Evolutionary conservation across 2,113 vertebrate species (phyloP), one percentile per base, ranked within the genome.

Genomic region (Tenebrosternarchus preto): DNA sequence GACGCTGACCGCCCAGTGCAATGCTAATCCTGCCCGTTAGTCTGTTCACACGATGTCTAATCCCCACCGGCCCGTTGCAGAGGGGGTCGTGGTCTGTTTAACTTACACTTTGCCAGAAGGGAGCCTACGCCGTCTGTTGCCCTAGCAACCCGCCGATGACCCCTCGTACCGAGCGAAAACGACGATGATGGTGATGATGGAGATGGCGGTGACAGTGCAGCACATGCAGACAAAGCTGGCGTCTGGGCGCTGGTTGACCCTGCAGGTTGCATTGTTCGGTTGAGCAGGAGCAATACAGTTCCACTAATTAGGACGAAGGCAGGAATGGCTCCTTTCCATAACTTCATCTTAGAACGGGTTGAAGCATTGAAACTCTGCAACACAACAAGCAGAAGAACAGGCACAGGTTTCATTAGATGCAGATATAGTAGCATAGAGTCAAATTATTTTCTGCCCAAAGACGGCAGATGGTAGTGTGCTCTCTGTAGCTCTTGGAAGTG

Each of bases 301-400:
- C 93, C 92, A 77, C 93, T 94, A 90, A 95, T 92, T 90, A 96
- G 94, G 93, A 96, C 90, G 87, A 95, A 94, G 92, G 92, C 93
- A 85, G 95, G 92, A 93, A 93, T 94, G 92, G 92, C 95, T 89
- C 90, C 89, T 95, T 96, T 96, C 95, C 95, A 96, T 97, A 95
- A 94, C 95, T 95, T 97, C 95, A 96, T 96, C 94, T 95, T 96
- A 96, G 94, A 94, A 91, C 86, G 84, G 91, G 90, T 92, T 93
- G 94, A 93, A 91, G 94, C 95, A 96, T 95, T 94, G 95, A 93
- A 90, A 94, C 90, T 93, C 95, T 97, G 93, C 60, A 80, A 94
- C 88, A 90, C 73, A 92, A 83, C 86, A 88, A 86, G 86, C 80
- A 89, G 60, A 86, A 61, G 57, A 2, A 25, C 27, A 80, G 43